Evolutionary conservation across 2,797 vertebrate genomes (phyloP), one percentile per base, ranked within the genome.

Genomic region (Characodon lateralis): DNA sequence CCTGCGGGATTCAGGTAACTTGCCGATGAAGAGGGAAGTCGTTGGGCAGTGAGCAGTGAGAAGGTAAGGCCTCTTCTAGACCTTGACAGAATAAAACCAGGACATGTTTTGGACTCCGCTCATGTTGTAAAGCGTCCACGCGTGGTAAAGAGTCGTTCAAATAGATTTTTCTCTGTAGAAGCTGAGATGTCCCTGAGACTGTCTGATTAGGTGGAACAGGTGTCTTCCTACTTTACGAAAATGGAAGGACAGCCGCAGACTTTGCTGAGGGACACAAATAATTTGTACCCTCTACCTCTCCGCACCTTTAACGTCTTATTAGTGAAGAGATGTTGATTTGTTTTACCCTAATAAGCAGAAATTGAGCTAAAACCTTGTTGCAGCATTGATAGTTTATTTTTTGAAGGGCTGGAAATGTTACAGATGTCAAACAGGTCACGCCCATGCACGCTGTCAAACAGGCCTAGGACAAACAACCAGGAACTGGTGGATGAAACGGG

Each of bases 1-100:
- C 94, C 93, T 95, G 94, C 87, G 89, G 78, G 87, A 9, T 70
- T 85, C 91, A 94, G 93, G 92, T 94, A 86, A 88, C 84, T 83
- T 87, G 78, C 87, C 81, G 71, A 90, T 91, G 87, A 86, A 87
- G 87, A 88, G 91, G 88, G 91, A 90, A 92, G 92, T 93, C 65
- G 56, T 63, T 74, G 81, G n/a, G 51, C 70, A 48, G 41, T 80
- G 89, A 88, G 83, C 83, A 74, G 72, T 76, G 82, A 68, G 77
- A 87, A 91, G 93, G 93, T 94, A 87, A 93, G 94, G 89, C 86
- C 92, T 81, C 73, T 35, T 12, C 70, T 81, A 69, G 24, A 76
- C 58, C 61, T 28, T 18, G 3, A 14, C 1, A 46, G 3, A 20
- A 50, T 24, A 28, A 31, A 31, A 10, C 39, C 8, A 20, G n/a